Conservation (phyloP, 1,140 invertebrate genomes). For the Pantala flavescens region DNA sequence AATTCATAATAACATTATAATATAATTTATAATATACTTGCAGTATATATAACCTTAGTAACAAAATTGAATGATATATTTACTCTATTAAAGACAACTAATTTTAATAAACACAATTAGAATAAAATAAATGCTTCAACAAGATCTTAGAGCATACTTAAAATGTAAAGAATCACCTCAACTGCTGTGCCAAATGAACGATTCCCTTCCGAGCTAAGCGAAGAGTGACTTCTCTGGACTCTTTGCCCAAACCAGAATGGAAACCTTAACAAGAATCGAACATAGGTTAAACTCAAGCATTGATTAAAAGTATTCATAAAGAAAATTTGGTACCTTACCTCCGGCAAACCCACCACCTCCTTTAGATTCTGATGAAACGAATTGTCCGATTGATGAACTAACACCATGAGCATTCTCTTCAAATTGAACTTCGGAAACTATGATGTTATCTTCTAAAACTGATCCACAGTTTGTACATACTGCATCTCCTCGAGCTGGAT, state of each 20-base stretch:
- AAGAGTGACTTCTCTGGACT: neutral
- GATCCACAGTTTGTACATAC: conserved; percentile 94
- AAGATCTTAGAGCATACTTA: neutral
- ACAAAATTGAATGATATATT: too few species aligned
- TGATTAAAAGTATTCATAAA: too few species aligned
- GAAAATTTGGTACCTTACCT: conserved; percentile 33
- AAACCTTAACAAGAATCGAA: neutral
- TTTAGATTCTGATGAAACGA: conserved; percentile 79
- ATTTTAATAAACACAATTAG: too few species aligned
- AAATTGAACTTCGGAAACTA: conserved; percentile 93
- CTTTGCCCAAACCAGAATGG: neutral
- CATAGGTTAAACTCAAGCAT: too few species aligned
- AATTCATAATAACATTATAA: too few species aligned
- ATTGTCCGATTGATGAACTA: conserved; percentile 79
- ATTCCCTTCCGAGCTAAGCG: neutral
- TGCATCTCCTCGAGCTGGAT: conserved; percentile 83
- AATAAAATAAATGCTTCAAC: too few species aligned
- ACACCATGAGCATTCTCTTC: conserved; percentile 85
- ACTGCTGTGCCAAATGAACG: neutral
- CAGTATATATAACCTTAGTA: too few species aligned
- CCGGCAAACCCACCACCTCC: conserved; percentile 65
- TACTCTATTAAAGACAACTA: too few species aligned
- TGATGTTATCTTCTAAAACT: conserved; percentile 90
- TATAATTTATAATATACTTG: too few species aligned
- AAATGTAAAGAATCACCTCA: neutral